These are phyloP conservation scores for Eupleurogrammus muticus DNA, from an alignment of 2,797 vertebrate genomes.

Conservation along the genomic window DNA sequence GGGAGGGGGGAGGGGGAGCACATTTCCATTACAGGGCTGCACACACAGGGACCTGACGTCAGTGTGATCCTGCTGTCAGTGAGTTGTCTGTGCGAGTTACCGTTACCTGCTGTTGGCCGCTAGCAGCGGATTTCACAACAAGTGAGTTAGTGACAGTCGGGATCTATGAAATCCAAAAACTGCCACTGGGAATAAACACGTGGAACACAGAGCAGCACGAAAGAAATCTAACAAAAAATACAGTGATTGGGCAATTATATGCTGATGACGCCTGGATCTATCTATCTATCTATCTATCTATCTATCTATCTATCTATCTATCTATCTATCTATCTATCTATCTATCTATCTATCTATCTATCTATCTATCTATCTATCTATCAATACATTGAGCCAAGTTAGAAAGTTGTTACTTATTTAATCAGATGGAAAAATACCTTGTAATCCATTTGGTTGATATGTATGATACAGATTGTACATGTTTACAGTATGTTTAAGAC, in stretches of 20 bases:
- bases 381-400: neutral
- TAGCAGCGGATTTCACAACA: neutral
- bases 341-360: no score
- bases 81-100: constrained; percentile 4
- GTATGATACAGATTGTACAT: neutral
- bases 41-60: constrained; percentile 32
- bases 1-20: constrained; percentile 42
- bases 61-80: constrained; percentile 26
- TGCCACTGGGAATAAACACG: neutral
- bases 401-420: neutral
- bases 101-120: neutral
- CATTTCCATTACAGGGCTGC: constrained; percentile 31
- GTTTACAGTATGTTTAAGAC: neutral
- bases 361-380: no score
- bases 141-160: neutral
- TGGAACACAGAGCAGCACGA: neutral
- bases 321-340: no score
- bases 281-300: no score
- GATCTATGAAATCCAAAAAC: constrained; percentile 6
- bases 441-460: neutral
- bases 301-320: no score
- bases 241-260: neutral
- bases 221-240: neutral
- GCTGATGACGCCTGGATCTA: neutral
- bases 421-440: neutral